These are phyloP conservation scores for Xyrichtys novacula DNA, from an alignment of 2,797 vertebrate species.

Conservation along the genomic window DNA sequence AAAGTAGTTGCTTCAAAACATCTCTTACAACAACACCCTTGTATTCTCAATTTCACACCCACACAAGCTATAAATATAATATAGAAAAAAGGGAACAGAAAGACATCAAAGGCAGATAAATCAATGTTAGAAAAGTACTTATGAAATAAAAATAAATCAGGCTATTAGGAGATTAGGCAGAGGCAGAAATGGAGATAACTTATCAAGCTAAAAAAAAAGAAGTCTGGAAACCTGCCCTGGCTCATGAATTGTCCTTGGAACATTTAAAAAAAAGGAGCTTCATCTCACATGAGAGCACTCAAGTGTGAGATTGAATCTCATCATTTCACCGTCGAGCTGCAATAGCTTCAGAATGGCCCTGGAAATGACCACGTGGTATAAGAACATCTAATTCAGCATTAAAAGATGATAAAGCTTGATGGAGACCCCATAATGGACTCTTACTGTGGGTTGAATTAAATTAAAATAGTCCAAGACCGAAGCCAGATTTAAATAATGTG, in stretches of 20 bases:
- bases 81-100: not conserved
- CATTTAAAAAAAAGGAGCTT: constrained; percentile 30
- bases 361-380: constrained; percentile 7
- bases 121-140: constrained; percentile 9
- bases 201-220: constrained; percentile 20
- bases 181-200: constrained; percentile 6
- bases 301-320: constrained; percentile 58
- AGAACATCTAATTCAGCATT: constrained; percentile 28
- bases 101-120: constrained; percentile 22
- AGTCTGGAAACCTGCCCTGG: constrained; percentile 7
- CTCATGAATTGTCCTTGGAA: constrained; percentile 42
- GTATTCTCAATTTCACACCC: not conserved
- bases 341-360: constrained; percentile 21
- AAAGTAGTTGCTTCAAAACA: too few species aligned
- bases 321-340: constrained; percentile 38
- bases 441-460: constrained; percentile 12
- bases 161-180: constrained; percentile 8
- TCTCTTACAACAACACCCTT: too few species aligned
- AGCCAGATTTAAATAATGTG: not conserved
- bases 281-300: constrained; percentile 45
- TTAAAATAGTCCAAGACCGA: constrained; percentile 30
- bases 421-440: constrained; percentile 3
- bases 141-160: constrained; percentile 11
- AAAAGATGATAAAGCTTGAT: constrained; percentile 13
- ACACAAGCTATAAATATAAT: not conserved